Conservation (phyloP, 2,888 invertebrate genomes). For the Alviniconcha strummeri region DNA sequence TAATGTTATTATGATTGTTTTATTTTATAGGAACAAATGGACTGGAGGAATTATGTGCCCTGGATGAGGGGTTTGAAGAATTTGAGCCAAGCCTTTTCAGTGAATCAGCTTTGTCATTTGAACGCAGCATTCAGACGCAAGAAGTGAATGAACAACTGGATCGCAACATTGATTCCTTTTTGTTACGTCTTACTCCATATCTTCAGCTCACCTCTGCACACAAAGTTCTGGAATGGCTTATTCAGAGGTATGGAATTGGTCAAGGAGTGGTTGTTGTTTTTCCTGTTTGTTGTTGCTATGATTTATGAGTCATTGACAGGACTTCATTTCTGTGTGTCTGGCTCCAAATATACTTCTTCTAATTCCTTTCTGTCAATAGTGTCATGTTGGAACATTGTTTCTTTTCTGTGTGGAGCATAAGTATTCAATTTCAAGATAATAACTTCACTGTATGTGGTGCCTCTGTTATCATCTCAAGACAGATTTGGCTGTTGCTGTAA, state of each 20-base stretch:
- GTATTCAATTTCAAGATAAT: too few species aligned
- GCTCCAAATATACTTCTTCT: too few species aligned
- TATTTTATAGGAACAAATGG: conserved; percentile 81
- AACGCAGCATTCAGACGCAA: conserved; percentile 84
- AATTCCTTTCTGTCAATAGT: too few species aligned
- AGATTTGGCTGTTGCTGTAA: too few species aligned
- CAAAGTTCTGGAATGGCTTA: conserved; percentile 95
- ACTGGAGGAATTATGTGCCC: conserved; percentile 84
- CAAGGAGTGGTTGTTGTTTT: not conserved
- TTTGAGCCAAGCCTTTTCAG: conserved; percentile 88
- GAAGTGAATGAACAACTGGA: conserved; percentile 87
- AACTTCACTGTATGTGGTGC: too few species aligned
- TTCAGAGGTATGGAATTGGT: conserved; percentile 78
- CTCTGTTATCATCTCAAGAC: too few species aligned
- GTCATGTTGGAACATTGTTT: too few species aligned
- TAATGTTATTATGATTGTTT: not conserved
- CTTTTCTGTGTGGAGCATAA: too few species aligned
- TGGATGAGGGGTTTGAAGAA: conserved; percentile 83
- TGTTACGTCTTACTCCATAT: conserved; percentile 89
- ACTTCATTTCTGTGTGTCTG: not conserved
- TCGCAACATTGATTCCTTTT: conserved; percentile 84
- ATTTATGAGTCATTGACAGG: too few species aligned
- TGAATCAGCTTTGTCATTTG: conserved; percentile 84
- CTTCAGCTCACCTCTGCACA: conserved; percentile 89
- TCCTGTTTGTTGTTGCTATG: not conserved